Evolutionary conservation across 2,113 vertebrate genomes (phyloP).

Genomic region (Tragelaphus scriptus): DNA sequence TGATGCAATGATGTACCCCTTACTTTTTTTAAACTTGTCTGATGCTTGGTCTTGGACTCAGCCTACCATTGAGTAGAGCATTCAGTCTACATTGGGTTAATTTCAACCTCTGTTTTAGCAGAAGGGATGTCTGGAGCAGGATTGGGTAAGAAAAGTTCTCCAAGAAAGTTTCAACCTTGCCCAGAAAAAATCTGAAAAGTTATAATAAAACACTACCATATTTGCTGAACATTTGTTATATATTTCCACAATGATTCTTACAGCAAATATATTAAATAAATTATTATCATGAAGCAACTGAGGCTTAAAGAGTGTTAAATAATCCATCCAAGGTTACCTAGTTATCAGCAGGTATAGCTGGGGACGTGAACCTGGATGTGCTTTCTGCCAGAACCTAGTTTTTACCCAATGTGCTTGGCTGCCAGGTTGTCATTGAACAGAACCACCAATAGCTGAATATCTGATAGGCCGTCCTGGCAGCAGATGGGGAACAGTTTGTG

Average conservation of each 20-base stretch:
- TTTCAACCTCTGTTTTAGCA: not conserved
- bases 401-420: not conserved
- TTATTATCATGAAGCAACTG: not conserved
- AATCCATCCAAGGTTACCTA: not conserved
- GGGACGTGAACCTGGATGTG: not conserved
- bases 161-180: not conserved
- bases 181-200: not conserved
- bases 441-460: not conserved
- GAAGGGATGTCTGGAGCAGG: not conserved
- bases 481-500: accelerated
- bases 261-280: not conserved
- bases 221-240: not conserved
- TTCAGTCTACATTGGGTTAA: not conserved
- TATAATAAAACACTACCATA: not conserved
- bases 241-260: not conserved
- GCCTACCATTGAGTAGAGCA: not conserved
- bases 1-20: not conserved
- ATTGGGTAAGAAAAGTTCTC: not conserved
- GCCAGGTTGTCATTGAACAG: not conserved
- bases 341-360: not conserved
- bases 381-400: not conserved
- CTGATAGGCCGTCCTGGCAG: not conserved
- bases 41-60: not conserved
- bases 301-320: not conserved
- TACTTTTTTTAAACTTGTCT: not conserved